A percentile compares a stretch with the other conserved stretches of the same genome.
These are phyloP conservation scores for Thripadectes ignobilis DNA, from an alignment of 2,797 vertebrate species.

Conservation along the genomic window DNA sequence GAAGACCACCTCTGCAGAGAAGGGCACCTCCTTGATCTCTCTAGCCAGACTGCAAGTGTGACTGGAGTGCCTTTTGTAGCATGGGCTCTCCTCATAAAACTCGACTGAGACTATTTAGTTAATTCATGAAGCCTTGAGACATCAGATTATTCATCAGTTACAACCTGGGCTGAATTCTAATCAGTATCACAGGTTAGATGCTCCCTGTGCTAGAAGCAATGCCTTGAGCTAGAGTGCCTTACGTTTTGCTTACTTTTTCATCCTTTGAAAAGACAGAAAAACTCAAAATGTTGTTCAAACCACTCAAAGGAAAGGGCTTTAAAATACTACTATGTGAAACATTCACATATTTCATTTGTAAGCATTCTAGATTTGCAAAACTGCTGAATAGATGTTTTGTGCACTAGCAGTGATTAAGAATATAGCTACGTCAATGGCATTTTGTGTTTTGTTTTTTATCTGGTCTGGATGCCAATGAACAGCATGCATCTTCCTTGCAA, in stretches of 20 bases:
- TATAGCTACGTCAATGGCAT: constrained; percentile 60
- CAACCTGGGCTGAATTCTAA: not conserved
- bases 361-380: constrained; percentile 53
- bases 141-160: not conserved
- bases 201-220: not conserved
- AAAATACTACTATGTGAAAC: constrained; percentile 32
- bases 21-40: not conserved
- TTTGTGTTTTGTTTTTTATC: constrained; percentile 55
- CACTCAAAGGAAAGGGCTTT: constrained; percentile 8
- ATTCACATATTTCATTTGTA: constrained; percentile 46
- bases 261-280: not conserved
- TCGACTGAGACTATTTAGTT: not conserved
- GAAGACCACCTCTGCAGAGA: constrained; percentile 3
- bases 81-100: not conserved
- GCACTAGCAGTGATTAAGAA: constrained; percentile 57
- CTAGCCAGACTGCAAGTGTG: not conserved
- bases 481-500: constrained; percentile 65
- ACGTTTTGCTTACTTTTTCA: not conserved
- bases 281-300: not conserved
- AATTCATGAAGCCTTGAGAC: not conserved
- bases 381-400: constrained; percentile 68
- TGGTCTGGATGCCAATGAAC: constrained; percentile 67
- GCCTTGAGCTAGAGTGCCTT: not conserved
- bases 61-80: not conserved
- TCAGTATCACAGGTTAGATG: not conserved